Evolutionary conservation across 2,888 invertebrate species (phyloP).

Genomic region (Creontiades dilutus): DNA sequence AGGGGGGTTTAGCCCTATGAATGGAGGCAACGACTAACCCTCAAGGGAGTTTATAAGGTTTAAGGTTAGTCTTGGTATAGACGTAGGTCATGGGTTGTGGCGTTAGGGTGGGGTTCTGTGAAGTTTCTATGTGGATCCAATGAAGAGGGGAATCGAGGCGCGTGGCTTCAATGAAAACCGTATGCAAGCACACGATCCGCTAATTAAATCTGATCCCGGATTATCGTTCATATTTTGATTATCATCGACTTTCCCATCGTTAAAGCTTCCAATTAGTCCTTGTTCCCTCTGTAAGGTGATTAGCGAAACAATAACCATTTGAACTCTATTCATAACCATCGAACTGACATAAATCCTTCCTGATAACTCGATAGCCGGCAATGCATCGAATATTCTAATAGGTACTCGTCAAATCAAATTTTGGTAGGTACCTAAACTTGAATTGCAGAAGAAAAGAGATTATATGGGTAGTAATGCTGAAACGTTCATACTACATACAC

Average conservation of each 20-base stretch:
- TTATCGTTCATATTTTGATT: constrained; percentile 3
- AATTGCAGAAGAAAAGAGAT: no score
- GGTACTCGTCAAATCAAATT: no score
- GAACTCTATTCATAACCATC: not conserved
- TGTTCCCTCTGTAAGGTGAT: not conserved
- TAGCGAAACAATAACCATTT: not conserved
- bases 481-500: no score
- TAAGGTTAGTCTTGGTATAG: not conserved
- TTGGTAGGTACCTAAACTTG: no score
- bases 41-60: constrained; percentile 6
- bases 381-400: not conserved
- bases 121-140: not conserved
- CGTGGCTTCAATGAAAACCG: not conserved
- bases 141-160: not conserved
- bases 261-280: not conserved
- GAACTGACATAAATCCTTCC: not conserved
- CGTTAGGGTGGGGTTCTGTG: not conserved
- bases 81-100: not conserved
- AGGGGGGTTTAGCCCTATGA: not conserved
- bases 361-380: not conserved
- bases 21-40: not conserved
- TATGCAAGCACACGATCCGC: not conserved
- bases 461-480: no score
- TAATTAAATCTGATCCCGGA: constrained; percentile 25
- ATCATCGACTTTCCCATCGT: not conserved